phyloP scores from a whole-genome alignment of 2,113 vertebrate genomes.

The Pipa parva region DNA sequence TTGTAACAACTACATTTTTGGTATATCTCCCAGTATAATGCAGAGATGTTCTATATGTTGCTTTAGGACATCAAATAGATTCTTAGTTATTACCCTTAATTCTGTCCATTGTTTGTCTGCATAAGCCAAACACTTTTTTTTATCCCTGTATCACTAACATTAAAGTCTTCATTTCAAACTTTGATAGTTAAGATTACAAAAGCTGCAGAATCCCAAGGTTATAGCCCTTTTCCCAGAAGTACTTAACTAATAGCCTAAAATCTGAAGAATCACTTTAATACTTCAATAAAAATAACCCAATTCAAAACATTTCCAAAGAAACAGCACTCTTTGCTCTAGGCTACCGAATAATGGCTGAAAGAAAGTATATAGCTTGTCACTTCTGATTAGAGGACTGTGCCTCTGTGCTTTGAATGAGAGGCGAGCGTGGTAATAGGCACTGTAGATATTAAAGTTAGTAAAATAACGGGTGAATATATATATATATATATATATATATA shows the following conservation, averaged over 20 bases:
- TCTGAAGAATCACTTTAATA: constrained; percentile 99
- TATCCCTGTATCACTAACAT: constrained; percentile 60
- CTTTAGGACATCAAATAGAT: constrained; percentile 13
- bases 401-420: constrained; percentile 90
- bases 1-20: too few species aligned
- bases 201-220: constrained; percentile 67
- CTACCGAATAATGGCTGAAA: constrained; percentile 90
- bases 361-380: constrained; percentile 95
- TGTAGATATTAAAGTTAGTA: constrained; percentile 94
- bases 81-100: constrained; percentile 64
- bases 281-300: constrained; percentile 99
- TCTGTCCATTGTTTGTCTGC: constrained; percentile 53
- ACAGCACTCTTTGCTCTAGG: constrained; percentile 86
- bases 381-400: constrained; percentile 92
- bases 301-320: constrained; percentile 94
- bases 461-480: constrained; percentile 84
- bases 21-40: too few species aligned
- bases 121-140: constrained; percentile 50
- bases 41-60: background rate
- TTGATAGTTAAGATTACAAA: constrained; percentile 65
- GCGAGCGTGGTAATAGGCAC: constrained; percentile 88
- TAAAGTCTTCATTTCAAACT: constrained; percentile 61
- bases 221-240: constrained; percentile 79
- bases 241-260: constrained; percentile 95
- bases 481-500: constrained; percentile 81